Evolutionary conservation across 1,140 invertebrate genomes (phyloP).

Genomic region (Diachasmimorpha longicaudata): DNA sequence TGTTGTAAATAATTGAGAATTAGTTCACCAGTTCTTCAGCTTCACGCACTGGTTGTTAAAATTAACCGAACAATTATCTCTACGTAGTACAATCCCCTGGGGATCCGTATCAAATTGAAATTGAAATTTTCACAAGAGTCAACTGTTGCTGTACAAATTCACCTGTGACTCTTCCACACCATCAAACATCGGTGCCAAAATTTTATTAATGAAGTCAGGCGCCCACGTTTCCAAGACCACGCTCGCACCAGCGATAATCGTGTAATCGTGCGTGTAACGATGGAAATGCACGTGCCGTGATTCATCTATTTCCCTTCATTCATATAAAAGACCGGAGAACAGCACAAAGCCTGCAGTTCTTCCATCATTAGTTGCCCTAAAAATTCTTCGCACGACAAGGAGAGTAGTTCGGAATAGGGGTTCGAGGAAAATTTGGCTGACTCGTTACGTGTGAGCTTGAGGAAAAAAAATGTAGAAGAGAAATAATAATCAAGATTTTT

Average conservation of each 20-base stretch:
- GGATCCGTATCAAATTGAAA: too few species aligned
- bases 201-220: background rate
- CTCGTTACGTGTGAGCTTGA: background rate
- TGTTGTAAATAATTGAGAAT: too few species aligned
- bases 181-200: background rate
- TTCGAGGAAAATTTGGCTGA: background rate
- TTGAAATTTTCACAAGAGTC: too few species aligned
- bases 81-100: too few species aligned
- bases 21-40: too few species aligned
- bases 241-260: background rate
- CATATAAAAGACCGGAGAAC: background rate
- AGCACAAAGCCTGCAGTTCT: background rate
- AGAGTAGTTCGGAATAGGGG: background rate
- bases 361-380: background rate
- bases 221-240: background rate
- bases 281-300: background rate
- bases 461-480: background rate
- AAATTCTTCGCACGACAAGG: background rate
- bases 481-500: background rate
- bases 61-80: too few species aligned
- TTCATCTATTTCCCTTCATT: background rate
- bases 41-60: too few species aligned
- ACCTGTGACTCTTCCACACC: background rate
- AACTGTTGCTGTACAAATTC: too few species aligned
- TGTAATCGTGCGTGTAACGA: conserved; percentile 1